Conservation (phyloP, 2,888 invertebrate genomes). For the Isotomurus palustris region DNA sequence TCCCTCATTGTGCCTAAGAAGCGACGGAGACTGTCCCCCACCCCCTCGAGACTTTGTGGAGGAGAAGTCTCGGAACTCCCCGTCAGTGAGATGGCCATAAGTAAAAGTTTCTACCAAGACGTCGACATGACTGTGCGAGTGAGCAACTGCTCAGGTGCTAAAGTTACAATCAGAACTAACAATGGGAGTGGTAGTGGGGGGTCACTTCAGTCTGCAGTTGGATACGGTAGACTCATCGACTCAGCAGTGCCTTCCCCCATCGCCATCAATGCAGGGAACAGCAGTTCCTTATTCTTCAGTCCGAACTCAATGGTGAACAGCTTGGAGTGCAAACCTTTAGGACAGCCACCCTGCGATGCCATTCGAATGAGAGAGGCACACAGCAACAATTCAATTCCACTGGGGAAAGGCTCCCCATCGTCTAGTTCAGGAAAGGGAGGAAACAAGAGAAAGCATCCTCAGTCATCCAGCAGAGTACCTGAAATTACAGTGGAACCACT, state of each 20-base stretch:
- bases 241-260: conserved; percentile 28
- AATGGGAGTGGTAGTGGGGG: conserved; percentile 25
- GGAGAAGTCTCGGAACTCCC: conserved; percentile 44
- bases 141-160: conserved; percentile 43
- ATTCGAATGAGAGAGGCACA: too few species aligned
- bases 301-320: too few species aligned
- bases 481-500: too few species aligned
- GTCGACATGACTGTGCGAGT: conserved; percentile 43
- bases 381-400: too few species aligned
- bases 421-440: too few species aligned
- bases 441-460: too few species aligned
- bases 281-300: too few species aligned
- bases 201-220: conserved; percentile 23
- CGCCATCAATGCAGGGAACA: too few species aligned
- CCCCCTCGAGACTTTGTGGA: conserved; percentile 38
- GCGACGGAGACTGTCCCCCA: conserved; percentile 39
- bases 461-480: too few species aligned
- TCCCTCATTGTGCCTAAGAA: conserved; percentile 42
- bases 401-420: too few species aligned
- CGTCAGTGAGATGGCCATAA: conserved; percentile 13
- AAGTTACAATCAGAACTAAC: conserved; percentile 41
- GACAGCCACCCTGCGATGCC: too few species aligned
- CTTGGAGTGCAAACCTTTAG: too few species aligned
- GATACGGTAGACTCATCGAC: conserved; percentile 14
- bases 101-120: conserved; percentile 38